Evolutionary conservation across 2,113 vertebrate species (phyloP), one percentile per base, ranked within the genome.

Genomic region (Pygoscelis antarcticus): DNA sequence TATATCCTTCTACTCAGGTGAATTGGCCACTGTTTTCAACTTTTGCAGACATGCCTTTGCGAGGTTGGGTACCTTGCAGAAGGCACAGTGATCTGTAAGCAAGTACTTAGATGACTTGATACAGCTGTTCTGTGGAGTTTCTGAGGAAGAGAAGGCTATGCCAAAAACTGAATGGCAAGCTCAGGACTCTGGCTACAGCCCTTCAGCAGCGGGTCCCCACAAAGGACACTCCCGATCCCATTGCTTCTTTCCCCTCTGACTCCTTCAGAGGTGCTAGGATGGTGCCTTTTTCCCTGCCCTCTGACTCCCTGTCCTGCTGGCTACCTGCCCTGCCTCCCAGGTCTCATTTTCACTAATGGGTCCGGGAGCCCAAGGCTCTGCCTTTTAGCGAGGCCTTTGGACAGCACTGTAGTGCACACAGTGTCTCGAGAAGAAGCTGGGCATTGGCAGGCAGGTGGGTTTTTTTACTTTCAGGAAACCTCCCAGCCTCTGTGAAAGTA

Each of bases 161-260:
- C 14, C 22, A 42, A 74, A 93, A 92, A 38, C 32, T 38, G 22
- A 69, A 27, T 61, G 46, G n/a, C 55, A 54, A 68, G 12, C 60
- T 89, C 32, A 75, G 64, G 21, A 38, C 64, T 66, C n/a, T n/a
- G 32, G 36, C n/a, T 64, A 30, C 23, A 44, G 38, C 13, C 36
- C 20, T 92, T 83, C 38, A 61, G 60, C 10, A 1, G 14, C 1
- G 5, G 17, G 29, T 26, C 8, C 32, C 11, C 22, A 27, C 47
- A 52, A 1, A 0, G 0, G 70, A 71, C 16, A 34, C 9, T 42
- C 51, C 22, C 2, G 5, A 42, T 62, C 10, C 38, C 22, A 14
- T 47, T 55, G 42, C 16, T 93, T 66, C n/a, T 68, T 46, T 68
- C 38, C 47, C 11, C 32, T 92, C 17, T 47, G 25, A 16, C 22